phyloP scores from a whole-genome alignment of 2,888 invertebrate genomes.

The Branchellion lobata region DNA sequence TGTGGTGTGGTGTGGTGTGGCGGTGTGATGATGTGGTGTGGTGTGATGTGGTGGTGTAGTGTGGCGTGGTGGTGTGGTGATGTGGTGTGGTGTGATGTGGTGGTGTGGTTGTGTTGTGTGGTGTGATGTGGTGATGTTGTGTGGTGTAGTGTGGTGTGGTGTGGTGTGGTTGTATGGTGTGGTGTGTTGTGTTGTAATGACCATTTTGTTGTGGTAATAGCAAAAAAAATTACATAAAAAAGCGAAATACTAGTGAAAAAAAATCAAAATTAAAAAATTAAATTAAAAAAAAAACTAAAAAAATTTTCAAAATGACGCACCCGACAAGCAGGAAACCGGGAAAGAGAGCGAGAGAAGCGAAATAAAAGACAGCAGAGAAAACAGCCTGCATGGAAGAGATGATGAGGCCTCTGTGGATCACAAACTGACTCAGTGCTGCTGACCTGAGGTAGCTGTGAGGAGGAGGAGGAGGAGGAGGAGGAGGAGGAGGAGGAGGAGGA shows the following conservation, averaged over 20 bases:
- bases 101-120: no score
- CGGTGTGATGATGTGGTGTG: no score
- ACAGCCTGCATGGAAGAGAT: constrained; percentile 98
- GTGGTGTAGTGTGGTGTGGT: no score
- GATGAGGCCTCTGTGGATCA: constrained; percentile 95
- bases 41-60: no score
- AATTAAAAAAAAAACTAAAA: background rate
- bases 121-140: no score
- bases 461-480: constrained; percentile 35
- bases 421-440: constrained; percentile 94
- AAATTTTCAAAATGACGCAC: constrained; percentile 65
- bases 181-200: no score
- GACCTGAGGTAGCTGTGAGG: constrained; percentile 79
- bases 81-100: no score
- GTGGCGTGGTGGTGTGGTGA: no score
- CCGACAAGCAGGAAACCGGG: constrained; percentile 99
- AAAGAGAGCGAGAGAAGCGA: constrained; percentile 94
- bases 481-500: constrained; percentile 28
- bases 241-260: background rate
- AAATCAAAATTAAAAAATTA: background rate
- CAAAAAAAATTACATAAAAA: constrained; percentile 2
- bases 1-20: no score
- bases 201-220: no score
- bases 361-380: constrained; percentile 97
- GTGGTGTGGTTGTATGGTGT: no score